phyloP scores from a whole-genome alignment of 2,113 vertebrate species.

The Callocephalon fimbriatum region DNA sequence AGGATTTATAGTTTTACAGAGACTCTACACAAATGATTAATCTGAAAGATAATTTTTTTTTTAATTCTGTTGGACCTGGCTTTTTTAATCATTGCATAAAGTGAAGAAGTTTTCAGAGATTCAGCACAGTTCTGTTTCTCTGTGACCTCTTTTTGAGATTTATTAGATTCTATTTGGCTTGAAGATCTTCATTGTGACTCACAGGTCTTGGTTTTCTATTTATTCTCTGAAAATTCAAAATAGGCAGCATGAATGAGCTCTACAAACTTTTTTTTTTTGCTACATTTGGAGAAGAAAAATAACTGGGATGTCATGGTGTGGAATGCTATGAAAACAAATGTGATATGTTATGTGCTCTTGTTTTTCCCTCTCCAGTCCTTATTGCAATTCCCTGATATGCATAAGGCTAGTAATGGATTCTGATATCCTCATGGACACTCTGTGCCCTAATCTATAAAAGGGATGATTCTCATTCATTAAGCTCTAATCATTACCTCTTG shows the following conservation, averaged over 20 bases:
- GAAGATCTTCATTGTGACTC: not conserved
- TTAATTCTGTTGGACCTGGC: not conserved
- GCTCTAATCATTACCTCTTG: not conserved
- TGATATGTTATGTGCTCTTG: not conserved
- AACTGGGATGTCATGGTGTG: not conserved
- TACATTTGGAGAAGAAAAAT: not conserved
- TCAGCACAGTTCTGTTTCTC: not conserved
- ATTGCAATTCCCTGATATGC: not conserved
- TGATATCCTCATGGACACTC: not conserved
- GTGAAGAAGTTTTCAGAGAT: not conserved
- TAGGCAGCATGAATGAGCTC: not conserved
- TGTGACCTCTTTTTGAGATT: not conserved
- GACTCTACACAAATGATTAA: not conserved
- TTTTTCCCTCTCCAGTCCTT: not conserved
- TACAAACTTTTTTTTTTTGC: not conserved
- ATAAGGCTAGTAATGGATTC: not conserved
- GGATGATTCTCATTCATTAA: slow-evolving; percentile 9
- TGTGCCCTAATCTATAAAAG: not conserved
- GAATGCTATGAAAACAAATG: not conserved
- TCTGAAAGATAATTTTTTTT: not conserved
- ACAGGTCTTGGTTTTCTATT: not conserved
- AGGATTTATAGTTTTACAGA: not conserved
- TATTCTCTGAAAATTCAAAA: not conserved
- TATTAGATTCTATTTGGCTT: not conserved
- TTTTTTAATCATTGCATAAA: not conserved